phyloP scores from a whole-genome alignment of 2,888 invertebrate species.

The Brenthis daphne region DNA sequence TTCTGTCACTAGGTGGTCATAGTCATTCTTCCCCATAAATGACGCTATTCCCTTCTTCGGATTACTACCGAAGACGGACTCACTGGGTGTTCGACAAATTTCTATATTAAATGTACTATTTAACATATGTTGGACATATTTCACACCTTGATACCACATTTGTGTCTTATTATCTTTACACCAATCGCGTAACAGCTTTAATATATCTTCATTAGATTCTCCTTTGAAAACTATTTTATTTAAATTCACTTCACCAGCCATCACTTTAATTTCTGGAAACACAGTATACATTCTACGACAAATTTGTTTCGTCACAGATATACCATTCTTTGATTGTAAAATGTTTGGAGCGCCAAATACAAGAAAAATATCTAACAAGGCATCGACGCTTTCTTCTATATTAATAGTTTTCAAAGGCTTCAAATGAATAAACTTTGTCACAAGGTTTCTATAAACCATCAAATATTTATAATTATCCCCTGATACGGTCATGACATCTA shows the following conservation, averaged over 20 bases:
- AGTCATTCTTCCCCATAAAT: slow-evolving; percentile 45
- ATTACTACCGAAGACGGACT: slow-evolving; percentile 52
- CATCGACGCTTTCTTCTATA: slow-evolving; percentile 53
- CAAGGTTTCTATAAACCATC: slow-evolving; percentile 56
- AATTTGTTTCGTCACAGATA: slow-evolving; percentile 52
- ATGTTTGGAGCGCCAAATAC: slow-evolving; percentile 62
- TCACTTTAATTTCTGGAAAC: slow-evolving; percentile 52
- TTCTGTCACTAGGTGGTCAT: slow-evolving; percentile 51
- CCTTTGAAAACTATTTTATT: slow-evolving; percentile 44
- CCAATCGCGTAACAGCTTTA: slow-evolving; percentile 55
- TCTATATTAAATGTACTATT: slow-evolving; percentile 53
- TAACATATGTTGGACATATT: slow-evolving; percentile 55
- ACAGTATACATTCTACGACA: slow-evolving; percentile 50
- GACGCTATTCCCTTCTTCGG: slow-evolving; percentile 52
- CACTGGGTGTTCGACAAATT: slow-evolving; percentile 55
- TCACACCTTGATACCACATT: slow-evolving; percentile 59
- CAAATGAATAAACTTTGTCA: slow-evolving; percentile 56
- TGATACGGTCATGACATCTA: slow-evolving; percentile 51
- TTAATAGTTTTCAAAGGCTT: slow-evolving; percentile 53
- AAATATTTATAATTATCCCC: slow-evolving; percentile 56
- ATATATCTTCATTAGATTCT: slow-evolving; percentile 56
- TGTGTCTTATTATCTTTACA: slow-evolving; percentile 48
- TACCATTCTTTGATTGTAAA: slow-evolving; percentile 60
- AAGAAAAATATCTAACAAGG: slow-evolving; percentile 56
- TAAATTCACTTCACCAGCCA: slow-evolving; percentile 47